These are phyloP conservation scores for Bibio marci DNA, from an alignment of 2,888 invertebrate genomes.

Conservation along the genomic window DNA sequence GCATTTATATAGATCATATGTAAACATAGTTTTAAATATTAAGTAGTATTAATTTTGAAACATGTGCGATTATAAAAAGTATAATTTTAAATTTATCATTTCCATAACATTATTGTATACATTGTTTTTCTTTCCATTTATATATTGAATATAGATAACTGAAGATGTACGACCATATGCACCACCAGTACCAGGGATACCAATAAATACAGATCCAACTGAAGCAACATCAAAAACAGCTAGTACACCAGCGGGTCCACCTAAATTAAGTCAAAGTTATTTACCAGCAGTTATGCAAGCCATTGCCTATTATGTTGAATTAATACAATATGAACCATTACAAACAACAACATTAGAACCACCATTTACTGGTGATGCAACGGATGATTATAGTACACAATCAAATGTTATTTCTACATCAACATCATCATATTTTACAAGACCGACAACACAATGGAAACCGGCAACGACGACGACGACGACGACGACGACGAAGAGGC, in stretches of 20 bases:
- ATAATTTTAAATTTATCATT: too few relatives aligned
- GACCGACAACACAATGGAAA: not conserved
- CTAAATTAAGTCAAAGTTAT: slow-evolving; percentile 22
- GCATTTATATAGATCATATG: too few relatives aligned
- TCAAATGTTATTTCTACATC: not conserved
- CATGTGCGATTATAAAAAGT: too few relatives aligned
- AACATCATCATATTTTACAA: slow-evolving; percentile 1
- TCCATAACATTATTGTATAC: too few relatives aligned
- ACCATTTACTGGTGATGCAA: slow-evolving; percentile 20
- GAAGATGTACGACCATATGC: not conserved
- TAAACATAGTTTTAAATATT: too few relatives aligned
- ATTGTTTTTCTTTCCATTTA: too few relatives aligned
- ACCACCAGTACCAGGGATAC: slow-evolving; percentile 1
- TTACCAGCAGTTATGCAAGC: slow-evolving; percentile 29
- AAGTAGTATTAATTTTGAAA: too few relatives aligned
- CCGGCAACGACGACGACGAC: slow-evolving; percentile 4
- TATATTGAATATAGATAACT: too few relatives aligned
- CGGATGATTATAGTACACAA: not conserved
- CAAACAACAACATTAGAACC: slow-evolving; percentile 25
- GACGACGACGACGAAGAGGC: not conserved
- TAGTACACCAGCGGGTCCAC: not conserved
- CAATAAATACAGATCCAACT: not conserved
- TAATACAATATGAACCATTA: slow-evolving; percentile 26
- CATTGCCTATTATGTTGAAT: slow-evolving; percentile 27
- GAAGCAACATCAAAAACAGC: not conserved